These are phyloP conservation scores for Megastigmus dorsalis DNA, from an alignment of 2,888 invertebrate species.

Conservation along the genomic window DNA sequence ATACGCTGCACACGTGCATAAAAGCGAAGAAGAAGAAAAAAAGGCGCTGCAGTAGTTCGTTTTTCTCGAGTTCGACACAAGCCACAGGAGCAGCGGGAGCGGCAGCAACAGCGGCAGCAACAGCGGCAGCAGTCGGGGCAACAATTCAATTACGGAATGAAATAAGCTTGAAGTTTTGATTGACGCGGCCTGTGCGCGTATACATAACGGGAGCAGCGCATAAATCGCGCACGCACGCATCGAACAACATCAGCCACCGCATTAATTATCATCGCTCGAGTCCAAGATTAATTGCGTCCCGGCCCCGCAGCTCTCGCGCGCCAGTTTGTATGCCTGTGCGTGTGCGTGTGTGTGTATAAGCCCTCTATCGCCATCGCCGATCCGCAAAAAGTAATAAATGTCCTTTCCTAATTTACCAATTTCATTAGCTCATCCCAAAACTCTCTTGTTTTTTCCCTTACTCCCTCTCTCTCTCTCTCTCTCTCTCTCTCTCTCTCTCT, in stretches of 20 bases:
- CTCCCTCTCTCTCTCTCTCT: too few relatives aligned
- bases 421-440: conserved; percentile 13
- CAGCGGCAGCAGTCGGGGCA: not conserved
- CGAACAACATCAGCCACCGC: conserved; percentile 1
- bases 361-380: too few relatives aligned
- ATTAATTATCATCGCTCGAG: conserved; percentile 28
- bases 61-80: too few relatives aligned
- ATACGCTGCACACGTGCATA: too few relatives aligned
- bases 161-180: conserved; percentile 29
- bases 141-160: conserved; percentile 42
- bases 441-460: too few relatives aligned
- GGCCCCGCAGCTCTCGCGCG: not conserved
- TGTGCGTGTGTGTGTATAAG: not conserved
- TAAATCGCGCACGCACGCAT: conserved; percentile 14
- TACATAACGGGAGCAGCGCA: conserved; percentile 15
- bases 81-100: not conserved
- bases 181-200: conserved; percentile 10
- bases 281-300: conserved; percentile 16
- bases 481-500: too few relatives aligned
- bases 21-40: too few relatives aligned
- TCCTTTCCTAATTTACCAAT: conserved; percentile 18
- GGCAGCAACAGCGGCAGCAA: not conserved
- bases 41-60: too few relatives aligned
- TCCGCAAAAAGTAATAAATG: not conserved
- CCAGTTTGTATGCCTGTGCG: too few relatives aligned